phyloP scores from a whole-genome alignment of 2,113 vertebrate genomes.

The Dipodomys ordii region DNA sequence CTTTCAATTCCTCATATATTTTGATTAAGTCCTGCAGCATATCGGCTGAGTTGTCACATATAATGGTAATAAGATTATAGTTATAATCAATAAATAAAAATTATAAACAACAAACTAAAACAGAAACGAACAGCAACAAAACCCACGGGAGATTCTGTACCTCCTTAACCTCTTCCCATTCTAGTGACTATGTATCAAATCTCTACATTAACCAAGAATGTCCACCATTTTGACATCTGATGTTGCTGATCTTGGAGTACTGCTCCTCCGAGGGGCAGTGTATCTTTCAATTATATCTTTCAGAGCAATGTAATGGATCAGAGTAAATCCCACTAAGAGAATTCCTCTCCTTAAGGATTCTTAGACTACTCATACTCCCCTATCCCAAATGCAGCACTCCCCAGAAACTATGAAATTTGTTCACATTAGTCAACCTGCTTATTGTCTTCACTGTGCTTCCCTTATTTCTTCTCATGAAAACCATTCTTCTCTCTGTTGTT shows the following conservation, averaged over 20 bases:
- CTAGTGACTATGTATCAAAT: not conserved
- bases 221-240: not conserved
- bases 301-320: not conserved
- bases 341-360: not conserved
- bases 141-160: not conserved
- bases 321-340: too few relatives aligned
- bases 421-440: too few relatives aligned
- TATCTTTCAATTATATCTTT: not conserved
- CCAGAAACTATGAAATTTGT: not conserved
- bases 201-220: not conserved
- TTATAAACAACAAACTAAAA: not conserved
- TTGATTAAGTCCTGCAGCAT: too few relatives aligned
- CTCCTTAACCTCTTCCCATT: not conserved
- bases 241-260: too few relatives aligned
- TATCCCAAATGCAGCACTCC: not conserved
- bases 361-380: not conserved
- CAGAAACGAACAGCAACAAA: not conserved
- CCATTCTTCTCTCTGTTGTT: not conserved
- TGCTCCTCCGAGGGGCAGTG: not conserved
- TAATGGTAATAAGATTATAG: not conserved
- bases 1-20: too few relatives aligned
- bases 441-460: not conserved
- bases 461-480: not conserved
- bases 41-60: not conserved
- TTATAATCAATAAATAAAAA: not conserved